Evolutionary conservation across 2,113 vertebrate species (phyloP).

Genomic region (Gracilinanus agilis): DNA sequence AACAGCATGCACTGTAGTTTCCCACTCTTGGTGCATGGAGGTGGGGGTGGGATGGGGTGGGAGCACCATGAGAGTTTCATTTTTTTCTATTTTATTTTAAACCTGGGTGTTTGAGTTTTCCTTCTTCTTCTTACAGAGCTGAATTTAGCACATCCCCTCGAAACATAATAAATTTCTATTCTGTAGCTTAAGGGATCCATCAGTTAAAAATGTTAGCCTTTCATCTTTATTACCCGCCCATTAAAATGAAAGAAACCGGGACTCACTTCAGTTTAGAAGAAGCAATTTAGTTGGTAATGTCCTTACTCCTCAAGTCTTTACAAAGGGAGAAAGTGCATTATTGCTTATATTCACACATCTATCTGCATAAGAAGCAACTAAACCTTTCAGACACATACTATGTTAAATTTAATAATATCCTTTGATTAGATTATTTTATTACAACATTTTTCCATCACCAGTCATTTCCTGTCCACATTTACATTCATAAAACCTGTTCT

Average conservation of each 20-base stretch:
- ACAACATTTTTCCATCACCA: constrained; percentile 80
- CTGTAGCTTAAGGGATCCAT: constrained; percentile 88
- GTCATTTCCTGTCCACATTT: constrained; percentile 82
- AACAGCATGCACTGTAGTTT: constrained; percentile 51
- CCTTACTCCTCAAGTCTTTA: constrained; percentile 83
- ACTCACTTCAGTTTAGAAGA: constrained; percentile 85
- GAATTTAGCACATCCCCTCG: constrained; percentile 82
- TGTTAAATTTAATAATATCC: constrained; percentile 82
- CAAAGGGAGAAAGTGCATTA: constrained; percentile 82
- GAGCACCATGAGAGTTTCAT: constrained; percentile 50
- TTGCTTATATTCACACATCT: constrained; percentile 83
- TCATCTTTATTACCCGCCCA: constrained; percentile 89
- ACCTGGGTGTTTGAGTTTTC: constrained; percentile 73
- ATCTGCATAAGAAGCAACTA: constrained; percentile 83
- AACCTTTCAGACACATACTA: constrained; percentile 79
- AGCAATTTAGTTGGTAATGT: constrained; percentile 86
- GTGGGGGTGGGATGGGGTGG: neutral
- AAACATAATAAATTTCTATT: constrained; percentile 86
- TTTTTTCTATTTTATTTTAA: constrained; percentile 79
- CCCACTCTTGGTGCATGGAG: constrained; percentile 66
- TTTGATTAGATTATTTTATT: constrained; percentile 84
- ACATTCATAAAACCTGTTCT: constrained; percentile 79
- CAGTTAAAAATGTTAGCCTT: constrained; percentile 87
- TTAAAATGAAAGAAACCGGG: constrained; percentile 90
- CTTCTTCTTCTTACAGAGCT: constrained; percentile 78